Evolutionary conservation across 1,140 invertebrate genomes (phyloP).

Genomic region (Trachelipus rathkii): DNA sequence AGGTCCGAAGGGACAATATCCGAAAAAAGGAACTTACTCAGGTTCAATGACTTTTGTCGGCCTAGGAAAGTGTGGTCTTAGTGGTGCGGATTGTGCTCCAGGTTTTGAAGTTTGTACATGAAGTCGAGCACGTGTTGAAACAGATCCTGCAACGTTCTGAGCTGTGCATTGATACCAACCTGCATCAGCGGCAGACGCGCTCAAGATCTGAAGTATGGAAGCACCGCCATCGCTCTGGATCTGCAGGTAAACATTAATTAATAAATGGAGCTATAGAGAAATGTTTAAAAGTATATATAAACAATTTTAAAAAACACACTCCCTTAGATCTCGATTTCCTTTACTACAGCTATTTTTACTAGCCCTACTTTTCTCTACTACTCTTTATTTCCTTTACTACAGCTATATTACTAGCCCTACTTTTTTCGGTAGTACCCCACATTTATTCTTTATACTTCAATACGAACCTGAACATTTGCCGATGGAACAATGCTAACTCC

Average conservation of each 20-base stretch:
- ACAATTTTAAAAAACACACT: too few species aligned
- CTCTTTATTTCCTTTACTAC: too few species aligned
- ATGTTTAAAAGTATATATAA: too few species aligned
- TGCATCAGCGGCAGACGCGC: constrained; percentile 74
- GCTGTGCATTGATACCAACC: constrained; percentile 98
- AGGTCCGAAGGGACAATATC: too few species aligned
- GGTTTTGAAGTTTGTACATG: constrained; percentile 77
- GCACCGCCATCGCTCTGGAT: constrained; percentile 58
- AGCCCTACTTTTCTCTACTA: too few species aligned
- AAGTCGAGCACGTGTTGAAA: constrained; percentile 85
- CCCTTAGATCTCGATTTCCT: too few species aligned
- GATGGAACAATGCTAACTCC: constrained; percentile 45
- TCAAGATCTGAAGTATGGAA: constrained; percentile 79
- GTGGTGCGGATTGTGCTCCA: constrained; percentile 64
- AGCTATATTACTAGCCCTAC: too few species aligned
- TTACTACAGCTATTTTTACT: too few species aligned
- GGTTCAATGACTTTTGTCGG: constrained; percentile 89
- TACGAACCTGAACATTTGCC: constrained; percentile 66
- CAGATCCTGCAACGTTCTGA: constrained; percentile 91
- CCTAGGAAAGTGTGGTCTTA: constrained; percentile 79
- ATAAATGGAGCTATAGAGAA: too few species aligned
- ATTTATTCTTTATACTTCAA: too few species aligned
- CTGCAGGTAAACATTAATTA: constrained; percentile 17
- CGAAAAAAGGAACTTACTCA: constrained; percentile 63
- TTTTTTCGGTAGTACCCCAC: too few species aligned